Evolutionary conservation across 1,140 invertebrate species (phyloP).

Genomic region (Microplitis demolitor): DNA sequence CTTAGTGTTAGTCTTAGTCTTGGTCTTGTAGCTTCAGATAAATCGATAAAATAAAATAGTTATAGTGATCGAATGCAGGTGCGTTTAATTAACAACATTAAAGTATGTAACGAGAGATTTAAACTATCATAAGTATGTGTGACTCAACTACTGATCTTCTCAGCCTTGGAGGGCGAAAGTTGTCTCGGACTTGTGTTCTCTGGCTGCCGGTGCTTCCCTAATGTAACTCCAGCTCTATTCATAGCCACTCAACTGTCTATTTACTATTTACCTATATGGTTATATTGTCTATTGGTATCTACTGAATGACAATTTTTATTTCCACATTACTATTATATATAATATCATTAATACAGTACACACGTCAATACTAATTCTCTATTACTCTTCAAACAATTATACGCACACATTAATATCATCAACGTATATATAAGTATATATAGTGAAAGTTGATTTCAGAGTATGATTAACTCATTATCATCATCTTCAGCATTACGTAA

Average conservation of each 20-base stretch:
- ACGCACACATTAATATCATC: too few relatives aligned
- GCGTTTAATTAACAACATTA: not conserved
- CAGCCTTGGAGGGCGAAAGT: conserved; percentile 61
- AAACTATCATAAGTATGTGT: conserved; percentile 20
- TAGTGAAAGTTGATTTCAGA: too few relatives aligned
- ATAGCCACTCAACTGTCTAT: too few relatives aligned
- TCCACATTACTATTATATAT: not conserved
- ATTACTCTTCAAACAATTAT: too few relatives aligned
- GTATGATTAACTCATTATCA: too few relatives aligned
- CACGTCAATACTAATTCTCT: too few relatives aligned
- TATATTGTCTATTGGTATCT: not conserved
- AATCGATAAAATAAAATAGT: not conserved
- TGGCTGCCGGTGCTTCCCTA: not conserved
- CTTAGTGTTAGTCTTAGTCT: not conserved
- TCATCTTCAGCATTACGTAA: too few relatives aligned
- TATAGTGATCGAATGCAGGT: not conserved
- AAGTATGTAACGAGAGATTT: not conserved
- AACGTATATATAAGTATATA: too few relatives aligned
- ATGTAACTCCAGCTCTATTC: too few relatives aligned
- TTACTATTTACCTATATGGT: too few relatives aligned
- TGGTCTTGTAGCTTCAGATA: not conserved
- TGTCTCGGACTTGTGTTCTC: conserved; percentile 38
- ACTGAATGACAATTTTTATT: too few relatives aligned
- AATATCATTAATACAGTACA: not conserved
- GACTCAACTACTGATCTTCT: conserved; percentile 50